These are phyloP conservation scores for Gymnocypris eckloni DNA, from an alignment of 2,797 vertebrate species.

Conservation along the genomic window DNA sequence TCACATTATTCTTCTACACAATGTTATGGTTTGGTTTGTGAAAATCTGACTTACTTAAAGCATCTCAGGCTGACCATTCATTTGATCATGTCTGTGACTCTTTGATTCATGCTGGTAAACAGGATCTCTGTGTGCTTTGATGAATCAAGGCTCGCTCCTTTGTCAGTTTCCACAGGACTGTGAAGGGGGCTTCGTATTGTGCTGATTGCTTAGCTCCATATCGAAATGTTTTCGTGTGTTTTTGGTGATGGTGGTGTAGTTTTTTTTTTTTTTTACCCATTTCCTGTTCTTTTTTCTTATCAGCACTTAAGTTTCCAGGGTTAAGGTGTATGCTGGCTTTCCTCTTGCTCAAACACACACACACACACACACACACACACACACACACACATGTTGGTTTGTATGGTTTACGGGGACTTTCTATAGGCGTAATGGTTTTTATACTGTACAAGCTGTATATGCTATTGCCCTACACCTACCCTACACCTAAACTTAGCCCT, in stretches of 20 bases:
- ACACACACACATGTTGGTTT: background rate
- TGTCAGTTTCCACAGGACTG: slow-evolving; percentile 2
- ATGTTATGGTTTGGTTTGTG: background rate
- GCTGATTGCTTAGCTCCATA: slow-evolving; percentile 16
- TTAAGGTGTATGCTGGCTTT: slow-evolving; percentile 11
- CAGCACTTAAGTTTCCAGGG: slow-evolving; percentile 18
- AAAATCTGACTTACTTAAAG: background rate
- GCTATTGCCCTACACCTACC: no score
- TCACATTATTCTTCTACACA: no score
- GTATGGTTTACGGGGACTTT: no score
- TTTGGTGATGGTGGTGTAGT: background rate
- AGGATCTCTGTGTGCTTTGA: slow-evolving; percentile 11
- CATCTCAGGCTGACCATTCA: slow-evolving; percentile 1
- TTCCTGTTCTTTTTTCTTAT: slow-evolving; percentile 7
- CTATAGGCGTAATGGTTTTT: no score
- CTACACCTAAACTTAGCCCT: no score
- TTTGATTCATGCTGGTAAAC: background rate
- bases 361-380: background rate
- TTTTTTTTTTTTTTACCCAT: background rate
- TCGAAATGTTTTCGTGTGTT: slow-evolving; percentile 14
- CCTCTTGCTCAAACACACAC: background rate
- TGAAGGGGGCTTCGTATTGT: background rate
- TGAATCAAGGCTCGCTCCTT: slow-evolving; percentile 34
- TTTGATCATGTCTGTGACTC: background rate
- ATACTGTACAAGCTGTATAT: no score